Conservation (phyloP, 2,113 vertebrate species). For the Euleptes europaea region DNA sequence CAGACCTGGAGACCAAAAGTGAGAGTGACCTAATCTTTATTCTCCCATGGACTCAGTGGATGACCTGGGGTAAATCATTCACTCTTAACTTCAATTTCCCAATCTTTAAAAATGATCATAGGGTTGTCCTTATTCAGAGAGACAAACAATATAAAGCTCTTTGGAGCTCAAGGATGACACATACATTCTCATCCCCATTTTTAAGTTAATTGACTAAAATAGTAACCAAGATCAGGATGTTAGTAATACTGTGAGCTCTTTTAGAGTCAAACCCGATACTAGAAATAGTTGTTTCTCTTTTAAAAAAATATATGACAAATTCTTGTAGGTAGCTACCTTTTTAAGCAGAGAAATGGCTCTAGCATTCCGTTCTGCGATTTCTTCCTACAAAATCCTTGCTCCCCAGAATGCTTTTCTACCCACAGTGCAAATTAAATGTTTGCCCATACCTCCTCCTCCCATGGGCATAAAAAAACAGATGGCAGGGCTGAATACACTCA, state of each 20-base stretch:
- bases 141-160: not conserved
- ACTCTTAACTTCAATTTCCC: not conserved
- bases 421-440: too few species aligned
- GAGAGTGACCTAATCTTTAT: not conserved
- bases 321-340: too few species aligned
- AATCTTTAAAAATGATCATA: not conserved
- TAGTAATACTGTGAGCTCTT: not conserved
- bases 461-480: not conserved
- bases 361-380: not conserved
- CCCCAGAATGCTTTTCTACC: not conserved
- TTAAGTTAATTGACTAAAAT: not conserved
- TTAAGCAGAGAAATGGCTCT: not conserved
- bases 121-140: not conserved
- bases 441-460: not conserved
- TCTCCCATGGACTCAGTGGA: not conserved
- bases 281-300: not conserved
- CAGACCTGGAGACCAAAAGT: not conserved
- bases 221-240: not conserved
- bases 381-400: not conserved
- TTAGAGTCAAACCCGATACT: not conserved
- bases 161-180: not conserved
- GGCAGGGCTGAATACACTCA: not conserved
- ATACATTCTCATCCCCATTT: not conserved
- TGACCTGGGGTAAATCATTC: not conserved
- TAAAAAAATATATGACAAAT: not conserved